These are phyloP conservation scores for Lasioglossum pauxillum DNA, from an alignment of 2,888 invertebrate species.

Conservation along the genomic window DNA sequence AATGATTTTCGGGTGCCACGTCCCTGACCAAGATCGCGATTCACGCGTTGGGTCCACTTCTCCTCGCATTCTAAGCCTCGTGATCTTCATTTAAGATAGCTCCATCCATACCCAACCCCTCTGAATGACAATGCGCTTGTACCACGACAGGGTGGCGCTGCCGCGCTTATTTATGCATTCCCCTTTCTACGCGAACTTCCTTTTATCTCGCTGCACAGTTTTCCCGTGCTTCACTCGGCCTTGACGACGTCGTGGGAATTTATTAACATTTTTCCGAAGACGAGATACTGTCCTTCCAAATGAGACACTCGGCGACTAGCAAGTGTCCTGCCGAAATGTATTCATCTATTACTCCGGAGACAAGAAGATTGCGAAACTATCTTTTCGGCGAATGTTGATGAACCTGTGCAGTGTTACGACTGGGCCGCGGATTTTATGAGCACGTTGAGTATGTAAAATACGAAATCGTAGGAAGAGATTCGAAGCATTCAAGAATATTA, in stretches of 20 bases:
- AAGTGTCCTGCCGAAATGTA: background rate
- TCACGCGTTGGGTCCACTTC: background rate
- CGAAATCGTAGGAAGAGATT: too few species aligned
- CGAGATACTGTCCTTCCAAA: background rate
- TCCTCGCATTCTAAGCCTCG: background rate
- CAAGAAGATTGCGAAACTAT: background rate
- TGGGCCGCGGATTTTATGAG: background rate
- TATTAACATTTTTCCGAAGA: conserved; percentile 14
- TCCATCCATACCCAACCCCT: background rate
- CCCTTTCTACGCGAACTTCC: background rate
- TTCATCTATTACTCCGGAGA: background rate
- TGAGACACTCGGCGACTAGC: background rate
- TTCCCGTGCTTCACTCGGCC: background rate
- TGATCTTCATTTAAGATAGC: conserved; percentile 23
- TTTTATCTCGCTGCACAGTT: background rate
- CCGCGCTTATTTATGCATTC: conserved; percentile 7
- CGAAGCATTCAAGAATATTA: too few species aligned
- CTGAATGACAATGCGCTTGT: conserved; percentile 7
- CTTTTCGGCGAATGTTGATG: background rate
- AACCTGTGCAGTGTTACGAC: background rate
- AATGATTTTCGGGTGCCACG: conserved; percentile 28
- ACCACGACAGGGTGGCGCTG: background rate
- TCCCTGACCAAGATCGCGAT: conserved; percentile 44
- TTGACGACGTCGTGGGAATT: conserved; percentile 14
- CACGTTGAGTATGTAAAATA: too few species aligned